Evolutionary conservation across 2,113 vertebrate species (phyloP), one percentile per base, ranked within the genome.

Genomic region (Scomber scombrus): DNA sequence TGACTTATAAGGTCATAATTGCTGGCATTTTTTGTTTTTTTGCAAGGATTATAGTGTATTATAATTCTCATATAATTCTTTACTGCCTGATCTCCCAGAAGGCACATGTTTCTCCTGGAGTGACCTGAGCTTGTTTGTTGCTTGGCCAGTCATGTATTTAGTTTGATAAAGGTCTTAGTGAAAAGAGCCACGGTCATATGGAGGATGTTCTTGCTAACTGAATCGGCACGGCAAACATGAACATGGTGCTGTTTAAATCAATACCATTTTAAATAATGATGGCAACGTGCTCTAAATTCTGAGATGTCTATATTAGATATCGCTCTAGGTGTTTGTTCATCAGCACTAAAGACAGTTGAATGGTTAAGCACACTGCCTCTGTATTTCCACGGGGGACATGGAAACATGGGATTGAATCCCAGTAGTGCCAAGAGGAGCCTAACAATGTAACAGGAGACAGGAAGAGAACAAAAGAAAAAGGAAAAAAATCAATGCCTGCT

Each of bases 131-230:
- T 66, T 58, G 43, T 54, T 14, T 50, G 29, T 43, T 80, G 83
- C 58, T 80, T 73, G 85, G 72, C 80, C 76, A 72, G 23, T 46
- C 85, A 80, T 78, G 70, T 85, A 76, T 75, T 74, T 14, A 71
- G 75, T 87, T 91, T 85, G 65, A 78, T 78, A 71, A 79, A 77
- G 82, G 73, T 66, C 76, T 85, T 67, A 78, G 66, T 81, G 72
- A 80, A 75, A 81, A 85, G 68, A 75, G 31, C 49, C 81, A 82
- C 82, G 75, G 85, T 86, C 74, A 78, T 19, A 49, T 7, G n/a
- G 31, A 71, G 56, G 68, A 71, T 80, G 76, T 75, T 81, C 82
- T 67, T 40, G 51, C 62, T 16, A 58, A 66, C 62, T 80, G 61
- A 85, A 60, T 81, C 71, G 60, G 40, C 57, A 71, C 13, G 23